Base-by-base conservation (phyloP, 2,888 invertebrate species). In the Macaria notata region DNA sequence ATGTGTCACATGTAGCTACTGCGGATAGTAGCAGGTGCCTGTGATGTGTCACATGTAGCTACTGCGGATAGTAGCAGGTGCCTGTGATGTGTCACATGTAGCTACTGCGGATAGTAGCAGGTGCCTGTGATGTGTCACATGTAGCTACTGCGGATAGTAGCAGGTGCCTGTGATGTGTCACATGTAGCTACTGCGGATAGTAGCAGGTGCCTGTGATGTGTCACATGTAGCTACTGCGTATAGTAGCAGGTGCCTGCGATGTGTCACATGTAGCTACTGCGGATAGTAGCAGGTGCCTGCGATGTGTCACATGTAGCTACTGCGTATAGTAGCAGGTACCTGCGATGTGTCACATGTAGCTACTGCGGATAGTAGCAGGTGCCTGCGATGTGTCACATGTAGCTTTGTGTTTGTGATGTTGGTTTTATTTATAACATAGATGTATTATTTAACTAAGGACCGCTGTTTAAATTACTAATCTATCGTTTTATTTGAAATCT, bases 11-110 rank as follows among this genome's bases (percentile, higher is more conserved):
- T n/a, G n/a, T n/a, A n/a, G n/a, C n/a, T n/a, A 84, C 79, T 78
- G 75, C 63, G 65, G 71, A 77, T 83, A 83, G 75, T 70, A 58
- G 80, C 88, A 88, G 86, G 73, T 82, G 81, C 87, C 88, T 89
- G 89, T 89, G 88, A 89, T 88, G 83, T 83, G 84, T 74, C 76
- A 75, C n/a, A n/a, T n/a, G n/a, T n/a, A n/a, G n/a, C n/a, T n/a
- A 84, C 79, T 78, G 75, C 63, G 65, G 71, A 77, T 83, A 83
- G 75, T 70, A 58, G 80, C 88, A 88, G 86, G 73, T 82, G 81
- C 87, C 88, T 89, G 89, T 89, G 88, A 89, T 88, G 83, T 83
- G 84, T 74, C 76, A 75, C n/a, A n/a, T n/a, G n/a, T n/a, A n/a
- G n/a, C n/a, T n/a, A 84, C 79, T 78, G 75, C 63, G 65, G 71